A percentile compares a stretch with the other conserved stretches of the same genome.
Evolutionary conservation across 2,888 invertebrate genomes (phyloP).

Genomic region (Ernsta delagoae): DNA sequence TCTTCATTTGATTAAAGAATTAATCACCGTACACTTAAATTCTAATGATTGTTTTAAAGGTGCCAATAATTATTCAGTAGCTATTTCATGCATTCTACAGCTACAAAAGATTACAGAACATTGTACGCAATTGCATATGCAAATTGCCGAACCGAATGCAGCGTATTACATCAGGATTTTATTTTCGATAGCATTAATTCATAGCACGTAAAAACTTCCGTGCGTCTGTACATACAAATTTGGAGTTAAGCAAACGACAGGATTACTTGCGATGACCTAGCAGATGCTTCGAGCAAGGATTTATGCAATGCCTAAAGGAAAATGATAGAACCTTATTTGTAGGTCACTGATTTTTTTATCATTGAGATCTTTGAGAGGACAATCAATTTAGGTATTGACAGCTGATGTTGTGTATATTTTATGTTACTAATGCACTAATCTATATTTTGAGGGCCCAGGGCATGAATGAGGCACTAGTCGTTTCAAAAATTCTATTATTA

Average conservation of each 20-base stretch:
- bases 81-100: slow-evolving; percentile 7
- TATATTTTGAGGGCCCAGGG: no score
- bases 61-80: slow-evolving; percentile 7
- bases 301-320: slow-evolving; percentile 44
- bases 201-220: slow-evolving; percentile 54
- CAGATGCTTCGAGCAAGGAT: slow-evolving; percentile 43
- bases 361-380: slow-evolving; percentile 4
- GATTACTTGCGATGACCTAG: slow-evolving; percentile 54
- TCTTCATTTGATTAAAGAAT: background rate
- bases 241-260: slow-evolving; percentile 44
- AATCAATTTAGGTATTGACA: background rate
- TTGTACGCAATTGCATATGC: slow-evolving; percentile 32
- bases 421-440: no score
- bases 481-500: no score
- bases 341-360: slow-evolving; percentile 35
- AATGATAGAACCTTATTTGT: slow-evolving; percentile 42
- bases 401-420: no score
- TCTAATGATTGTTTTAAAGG: slow-evolving; percentile 3
- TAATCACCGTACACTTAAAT: background rate
- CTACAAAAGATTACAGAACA: slow-evolving; percentile 31
- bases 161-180: slow-evolving; percentile 55
- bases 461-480: no score
- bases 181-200: slow-evolving; percentile 49
- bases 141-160: slow-evolving; percentile 27
- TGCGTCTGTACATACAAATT: slow-evolving; percentile 58